Percentiles rank a stretch among this genome's conserved stretches.
Conservation (phyloP, 1,140 invertebrate genomes). For the Brachionus plicatilis region DNA sequence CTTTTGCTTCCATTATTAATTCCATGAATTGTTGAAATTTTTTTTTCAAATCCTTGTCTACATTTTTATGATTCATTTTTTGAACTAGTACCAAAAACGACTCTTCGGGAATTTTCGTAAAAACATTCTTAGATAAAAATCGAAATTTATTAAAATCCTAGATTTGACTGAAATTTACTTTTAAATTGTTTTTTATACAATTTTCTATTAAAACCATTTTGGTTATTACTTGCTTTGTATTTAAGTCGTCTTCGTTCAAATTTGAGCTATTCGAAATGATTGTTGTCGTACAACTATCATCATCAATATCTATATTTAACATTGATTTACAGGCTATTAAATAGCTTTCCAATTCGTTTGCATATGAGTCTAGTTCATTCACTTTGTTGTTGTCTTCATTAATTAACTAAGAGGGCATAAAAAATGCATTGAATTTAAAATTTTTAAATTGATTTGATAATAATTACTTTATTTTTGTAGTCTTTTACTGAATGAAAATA, state of each 20-base stretch:
- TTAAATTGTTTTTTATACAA: background rate
- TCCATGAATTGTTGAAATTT: slow-evolving; percentile 34
- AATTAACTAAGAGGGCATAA: background rate
- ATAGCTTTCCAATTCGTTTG: slow-evolving; percentile 38
- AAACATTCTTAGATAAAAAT: background rate
- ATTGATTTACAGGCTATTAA: slow-evolving; percentile 35
- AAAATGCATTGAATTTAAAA: no score
- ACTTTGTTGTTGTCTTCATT: background rate
- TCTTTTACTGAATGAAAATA: slow-evolving; percentile 15
- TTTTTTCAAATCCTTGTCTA: slow-evolving; percentile 23
- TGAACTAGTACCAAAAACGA: slow-evolving; percentile 16
- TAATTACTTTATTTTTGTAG: slow-evolving; percentile 18
- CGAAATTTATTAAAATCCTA: background rate
- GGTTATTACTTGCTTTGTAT: background rate
- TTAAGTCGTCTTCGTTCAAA: background rate
- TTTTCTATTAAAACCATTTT: slow-evolving; percentile 14
- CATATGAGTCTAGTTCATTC: slow-evolving; percentile 16
- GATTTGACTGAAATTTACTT: background rate
- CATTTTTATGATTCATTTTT: slow-evolving; percentile 29
- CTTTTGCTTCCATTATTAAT: slow-evolving; percentile 18
- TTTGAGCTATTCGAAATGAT: background rate
- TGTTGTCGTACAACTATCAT: background rate
- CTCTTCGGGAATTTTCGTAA: slow-evolving; percentile 26
- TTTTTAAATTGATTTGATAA: background rate
- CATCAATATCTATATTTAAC: slow-evolving; percentile 27